Evolutionary conservation across 2,888 invertebrate genomes (phyloP).

Genomic region (Silvanus unidentatus): DNA sequence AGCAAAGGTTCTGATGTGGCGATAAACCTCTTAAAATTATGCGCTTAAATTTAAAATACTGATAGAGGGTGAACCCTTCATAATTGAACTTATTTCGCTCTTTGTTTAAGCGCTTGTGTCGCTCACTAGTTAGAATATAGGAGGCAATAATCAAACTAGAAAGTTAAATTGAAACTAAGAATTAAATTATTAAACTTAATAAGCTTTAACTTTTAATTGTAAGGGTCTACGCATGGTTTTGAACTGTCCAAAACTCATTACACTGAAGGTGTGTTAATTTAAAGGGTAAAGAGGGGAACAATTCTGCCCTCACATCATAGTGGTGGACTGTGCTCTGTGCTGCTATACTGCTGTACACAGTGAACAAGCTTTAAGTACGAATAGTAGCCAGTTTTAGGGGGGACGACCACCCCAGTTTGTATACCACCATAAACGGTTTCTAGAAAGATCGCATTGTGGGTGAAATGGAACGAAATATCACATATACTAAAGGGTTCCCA

Average conservation of each 20-base stretch:
- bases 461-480: slow-evolving; percentile 15
- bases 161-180: slow-evolving; percentile 16
- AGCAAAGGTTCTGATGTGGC: too few species aligned
- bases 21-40: too few species aligned
- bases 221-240: slow-evolving; percentile 4
- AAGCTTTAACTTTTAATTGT: slow-evolving; percentile 10
- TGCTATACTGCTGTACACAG: too few species aligned
- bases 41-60: too few species aligned
- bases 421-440: slow-evolving; percentile 11
- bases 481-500: slow-evolving; percentile 13
- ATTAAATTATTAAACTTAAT: slow-evolving; percentile 17
- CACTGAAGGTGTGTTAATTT: slow-evolving; percentile 12
- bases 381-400: too few species aligned
- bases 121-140: too few species aligned
- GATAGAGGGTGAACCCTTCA: too few species aligned
- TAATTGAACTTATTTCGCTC: too few species aligned
- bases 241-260: slow-evolving; percentile 15
- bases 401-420: slow-evolving; percentile 4
- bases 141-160: neutral
- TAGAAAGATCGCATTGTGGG: slow-evolving; percentile 18
- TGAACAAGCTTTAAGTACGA: too few species aligned
- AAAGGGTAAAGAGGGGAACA: slow-evolving; percentile 4
- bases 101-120: too few species aligned
- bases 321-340: slow-evolving; percentile 7
- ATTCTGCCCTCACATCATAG: too few species aligned